A percentile compares a stretch with the other conserved stretches of the same genome.
Conservation (phyloP, 2,888 invertebrate genomes). For the Bedellia somnulentella region DNA sequence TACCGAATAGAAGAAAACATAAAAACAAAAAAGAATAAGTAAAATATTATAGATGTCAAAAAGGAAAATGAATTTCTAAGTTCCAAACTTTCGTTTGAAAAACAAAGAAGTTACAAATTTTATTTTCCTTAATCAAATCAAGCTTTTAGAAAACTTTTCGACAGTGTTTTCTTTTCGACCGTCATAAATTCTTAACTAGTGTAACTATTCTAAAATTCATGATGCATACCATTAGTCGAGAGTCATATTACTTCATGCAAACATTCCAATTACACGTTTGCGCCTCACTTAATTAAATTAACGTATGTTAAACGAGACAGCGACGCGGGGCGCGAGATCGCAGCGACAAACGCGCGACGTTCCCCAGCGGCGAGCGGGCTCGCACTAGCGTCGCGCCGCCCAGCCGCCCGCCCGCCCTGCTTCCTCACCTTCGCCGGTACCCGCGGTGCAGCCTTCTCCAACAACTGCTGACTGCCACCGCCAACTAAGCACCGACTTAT, state of each 20-base stretch:
- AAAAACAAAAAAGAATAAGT: too few relatives aligned
- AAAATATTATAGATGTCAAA: too few relatives aligned
- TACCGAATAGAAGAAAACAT: too few relatives aligned
- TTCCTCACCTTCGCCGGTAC: conserved; percentile 4
- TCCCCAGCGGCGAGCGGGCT: conserved; percentile 24
- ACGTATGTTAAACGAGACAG: conserved; percentile 24
- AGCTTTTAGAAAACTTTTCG: too few relatives aligned
- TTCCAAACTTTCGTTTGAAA: too few relatives aligned
- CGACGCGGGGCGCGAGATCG: too few relatives aligned
- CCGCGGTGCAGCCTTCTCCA: conserved; percentile 21
- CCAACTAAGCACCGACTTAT: conserved; percentile 33
- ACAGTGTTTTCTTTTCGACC: too few relatives aligned
- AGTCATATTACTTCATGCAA: conserved; percentile 4
- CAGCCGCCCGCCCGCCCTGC: conserved; percentile 5
- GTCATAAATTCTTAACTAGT: too few relatives aligned
- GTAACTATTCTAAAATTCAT: too few relatives aligned
- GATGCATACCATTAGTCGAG: conserved; percentile 6
- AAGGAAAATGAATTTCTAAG: too few relatives aligned
- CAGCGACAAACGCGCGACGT: conserved; percentile 14
- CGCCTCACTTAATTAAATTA: conserved; percentile 48
- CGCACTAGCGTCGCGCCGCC: conserved; percentile 28
- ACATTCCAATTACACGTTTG: conserved; percentile 23
- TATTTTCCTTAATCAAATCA: too few relatives aligned
- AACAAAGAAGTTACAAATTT: too few relatives aligned
- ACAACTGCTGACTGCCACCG: conserved; percentile 36